Conservation (phyloP, 2,888 invertebrate species). For the Thecocarcelia acutangulata region DNA sequence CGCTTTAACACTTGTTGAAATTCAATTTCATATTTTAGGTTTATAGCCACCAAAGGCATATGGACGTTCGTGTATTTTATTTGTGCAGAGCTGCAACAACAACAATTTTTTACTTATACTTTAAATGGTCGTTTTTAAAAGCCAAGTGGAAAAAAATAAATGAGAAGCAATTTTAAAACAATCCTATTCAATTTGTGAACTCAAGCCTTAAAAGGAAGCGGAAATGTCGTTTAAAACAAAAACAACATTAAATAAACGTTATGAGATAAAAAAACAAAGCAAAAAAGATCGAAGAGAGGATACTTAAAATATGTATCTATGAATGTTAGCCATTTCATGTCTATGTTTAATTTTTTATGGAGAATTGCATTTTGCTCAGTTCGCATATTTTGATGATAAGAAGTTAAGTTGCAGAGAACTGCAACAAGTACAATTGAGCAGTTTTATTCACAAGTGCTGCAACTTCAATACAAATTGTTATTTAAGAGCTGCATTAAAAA, state of each 20-base stretch:
- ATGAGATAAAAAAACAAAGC: no score
- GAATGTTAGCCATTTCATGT: not conserved
- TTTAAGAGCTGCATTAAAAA: no score
- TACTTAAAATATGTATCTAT: not conserved
- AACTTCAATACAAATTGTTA: no score
- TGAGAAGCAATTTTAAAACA: not conserved
- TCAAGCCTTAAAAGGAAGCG: not conserved
- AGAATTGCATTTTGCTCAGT: no score
- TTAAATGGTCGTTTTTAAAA: not conserved
- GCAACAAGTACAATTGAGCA: no score
- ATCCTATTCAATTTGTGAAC: not conserved
- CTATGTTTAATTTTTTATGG: no score
- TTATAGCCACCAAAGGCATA: slow-evolving; percentile 17
- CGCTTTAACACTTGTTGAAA: not conserved
- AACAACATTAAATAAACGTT: no score
- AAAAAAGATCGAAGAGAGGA: no score
- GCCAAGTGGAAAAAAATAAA: not conserved
- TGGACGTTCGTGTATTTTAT: slow-evolving; percentile 15
- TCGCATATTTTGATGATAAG: no score
- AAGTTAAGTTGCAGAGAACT: no score
- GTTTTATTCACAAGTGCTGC: no score
- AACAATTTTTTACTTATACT: not conserved
- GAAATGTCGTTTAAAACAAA: not conserved
- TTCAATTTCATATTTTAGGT: not conserved
- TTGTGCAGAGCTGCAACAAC: not conserved